Evolutionary conservation across 2,113 vertebrate species (phyloP), one percentile per base, ranked within the genome.

Genomic region (Spheniscus mendiculus): DNA sequence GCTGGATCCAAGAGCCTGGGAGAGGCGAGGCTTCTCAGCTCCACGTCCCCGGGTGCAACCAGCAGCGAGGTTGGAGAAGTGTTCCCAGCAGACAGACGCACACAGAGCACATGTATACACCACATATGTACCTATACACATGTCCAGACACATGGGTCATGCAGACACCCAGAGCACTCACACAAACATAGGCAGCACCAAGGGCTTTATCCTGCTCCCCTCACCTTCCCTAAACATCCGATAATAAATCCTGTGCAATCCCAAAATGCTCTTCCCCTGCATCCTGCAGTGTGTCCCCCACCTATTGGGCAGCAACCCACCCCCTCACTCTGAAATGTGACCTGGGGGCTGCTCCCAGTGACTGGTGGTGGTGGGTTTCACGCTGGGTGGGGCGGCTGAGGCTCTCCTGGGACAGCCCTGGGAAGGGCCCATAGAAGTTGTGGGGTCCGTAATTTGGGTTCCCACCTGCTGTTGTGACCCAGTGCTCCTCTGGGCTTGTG

Each of bases 331-430:
- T 36, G 12, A 67, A 82, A 72, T 1, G 0, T 16, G 8, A 36
- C 19, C 38, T 71, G 32, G 23, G 26, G 21, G 11, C 5, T 65
- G 14, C 16, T 78, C 21, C 20, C 21, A 66, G 13, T 36, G 55
- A 8, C 29, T 20, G 40, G 16, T 49, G 5, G 30, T 42, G 13
- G 7, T 63, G 30, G 14, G 26, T 32, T 56, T 56, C 36, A 42
- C 1, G 0, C n/a, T 56, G 49, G 21, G 15, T 3, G 0, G 12
- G 1, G 4, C 12, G 4, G 6, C 12, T 18, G 55, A 83, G 19
- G 5, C 0, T 71, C 1, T 56, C 49, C 56, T 42, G 20, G 6
- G 30, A 18, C 40, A 78, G 26, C n/a, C 8, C 9, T 63, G 5
- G 32, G 30, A 91, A 12, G 11, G 11, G 5, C 15, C 16, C 26